Conservation (phyloP, 92 coral and sea anemone genomes). For the Virgularia gustaviana region DNA sequence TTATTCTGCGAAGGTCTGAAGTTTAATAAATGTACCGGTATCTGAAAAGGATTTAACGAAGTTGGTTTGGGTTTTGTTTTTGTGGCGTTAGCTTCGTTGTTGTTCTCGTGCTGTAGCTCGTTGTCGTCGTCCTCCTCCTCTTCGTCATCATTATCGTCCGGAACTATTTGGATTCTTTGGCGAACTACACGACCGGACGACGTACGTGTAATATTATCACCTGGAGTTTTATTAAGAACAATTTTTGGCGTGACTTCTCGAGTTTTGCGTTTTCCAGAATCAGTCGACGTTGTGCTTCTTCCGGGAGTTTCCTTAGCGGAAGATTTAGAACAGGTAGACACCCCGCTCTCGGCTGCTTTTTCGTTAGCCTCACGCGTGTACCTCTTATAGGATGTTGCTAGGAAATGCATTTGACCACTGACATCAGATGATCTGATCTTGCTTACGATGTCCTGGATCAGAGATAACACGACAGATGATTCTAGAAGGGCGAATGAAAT, state of each 20-base stretch:
- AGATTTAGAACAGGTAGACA: background rate
- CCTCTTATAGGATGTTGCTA: slow-evolving; percentile 17
- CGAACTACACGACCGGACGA: slow-evolving; percentile 24
- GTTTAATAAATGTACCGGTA: slow-evolving; percentile 78
- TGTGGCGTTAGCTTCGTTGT: slow-evolving; percentile 20
- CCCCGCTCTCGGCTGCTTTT: too few species aligned
- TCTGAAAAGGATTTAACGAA: slow-evolving; percentile 79
- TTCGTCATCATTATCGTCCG: background rate
- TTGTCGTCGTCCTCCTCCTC: background rate
- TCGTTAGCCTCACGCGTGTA: background rate
- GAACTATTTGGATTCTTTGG: slow-evolving; percentile 11
- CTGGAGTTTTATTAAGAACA: background rate
- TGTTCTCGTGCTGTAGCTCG: background rate
- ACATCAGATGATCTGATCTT: slow-evolving; percentile 23
- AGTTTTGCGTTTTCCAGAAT: background rate
- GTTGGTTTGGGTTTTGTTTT: slow-evolving; percentile 43
- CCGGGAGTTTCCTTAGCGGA: background rate
- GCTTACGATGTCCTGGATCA: slow-evolving; percentile 24
- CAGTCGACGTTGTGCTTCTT: background rate
- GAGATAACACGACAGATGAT: slow-evolving; percentile 26
- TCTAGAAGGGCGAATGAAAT: background rate
- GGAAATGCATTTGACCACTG: slow-evolving; percentile 32
- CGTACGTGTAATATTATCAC: slow-evolving; percentile 12
- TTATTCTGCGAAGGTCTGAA: slow-evolving; percentile 31
- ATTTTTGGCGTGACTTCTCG: background rate